Base-by-base conservation (phyloP, 53 echinoderm and acorn worm species). In the Stichopus horrens region DNA sequence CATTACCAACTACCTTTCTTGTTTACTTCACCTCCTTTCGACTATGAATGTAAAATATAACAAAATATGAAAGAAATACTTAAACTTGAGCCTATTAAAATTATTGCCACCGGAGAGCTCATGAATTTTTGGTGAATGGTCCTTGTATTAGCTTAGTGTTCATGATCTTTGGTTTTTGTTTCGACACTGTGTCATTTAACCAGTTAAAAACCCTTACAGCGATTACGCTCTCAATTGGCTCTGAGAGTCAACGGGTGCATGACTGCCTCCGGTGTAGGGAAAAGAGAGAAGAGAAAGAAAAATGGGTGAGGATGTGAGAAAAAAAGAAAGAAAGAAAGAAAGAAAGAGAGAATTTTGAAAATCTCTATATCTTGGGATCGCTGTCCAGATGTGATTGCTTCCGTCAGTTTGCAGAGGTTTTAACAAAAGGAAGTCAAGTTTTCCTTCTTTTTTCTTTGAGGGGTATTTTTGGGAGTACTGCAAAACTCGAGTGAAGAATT, bases 371-470 rank as follows among this genome's bases (percentile, higher is more conserved):
- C 58, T 18, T 53, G 56, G 22, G 21, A 80, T 80, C 80, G 80
- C 80, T 21, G 18, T 16, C 80, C 80, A 80, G 80, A 80, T 80
- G 80, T 80, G 80, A 80, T 51, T 57, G 53, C 80, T 80, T 80
- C 80, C 80, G 80, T 58, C 80, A 57, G 18, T 22, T 55, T 77
- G 23, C 53, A 52, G 54, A 16, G 14, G 77, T 77, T 19, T 80
- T 80, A 80, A 80, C 80, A 80, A 80, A 80, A 80, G 80, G 80
- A 58, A 77, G 23, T 11, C 59, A 59, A 8, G 59, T 59, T 59
- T 19, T 68, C 19, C 68, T 68, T 16, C 19, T 18, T 18, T 13
- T 13, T 77, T 53, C 23, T 37, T n/a, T 54, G n/a, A 16, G 68
- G 68, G 19, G 16, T 16, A 19, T 68, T 6, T 5, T 68, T 16